Evolutionary conservation across 1,140 invertebrate species (phyloP).

Genomic region (Zaprionus kolodkinae): DNA sequence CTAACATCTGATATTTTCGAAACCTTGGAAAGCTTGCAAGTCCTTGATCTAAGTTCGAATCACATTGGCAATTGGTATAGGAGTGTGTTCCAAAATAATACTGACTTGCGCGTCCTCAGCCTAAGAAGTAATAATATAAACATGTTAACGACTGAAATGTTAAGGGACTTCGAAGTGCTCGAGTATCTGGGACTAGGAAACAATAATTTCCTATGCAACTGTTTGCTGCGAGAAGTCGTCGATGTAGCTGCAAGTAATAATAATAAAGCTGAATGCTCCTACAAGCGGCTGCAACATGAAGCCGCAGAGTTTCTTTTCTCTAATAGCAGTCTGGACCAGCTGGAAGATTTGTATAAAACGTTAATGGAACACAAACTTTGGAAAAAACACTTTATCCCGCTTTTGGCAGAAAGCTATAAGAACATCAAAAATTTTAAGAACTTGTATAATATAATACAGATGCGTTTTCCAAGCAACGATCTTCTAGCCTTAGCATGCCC

Average conservation of each 20-base stretch:
- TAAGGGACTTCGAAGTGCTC: conserved; percentile 81
- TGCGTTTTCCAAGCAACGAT: conserved; percentile 40
- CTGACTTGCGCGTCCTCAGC: conserved; percentile 82
- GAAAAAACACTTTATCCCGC: conserved; percentile 52
- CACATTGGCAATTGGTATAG: conserved; percentile 85
- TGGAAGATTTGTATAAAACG: not conserved
- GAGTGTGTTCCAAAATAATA: conserved; percentile 78
- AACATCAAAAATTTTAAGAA: conserved; percentile 56
- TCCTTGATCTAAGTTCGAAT: conserved; percentile 85
- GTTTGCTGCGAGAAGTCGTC: conserved; percentile 84
- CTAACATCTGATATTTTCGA: conserved; percentile 61
- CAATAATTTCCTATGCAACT: conserved; percentile 86
- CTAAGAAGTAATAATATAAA: conserved; percentile 86
- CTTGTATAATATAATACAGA: conserved; percentile 48
- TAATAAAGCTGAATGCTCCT: conserved; percentile 61
- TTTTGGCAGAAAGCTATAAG: conserved; percentile 49
- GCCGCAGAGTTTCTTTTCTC: not conserved
- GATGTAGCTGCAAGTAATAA: conserved; percentile 81
- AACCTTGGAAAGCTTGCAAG: conserved; percentile 81
- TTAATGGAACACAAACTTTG: conserved; percentile 48
- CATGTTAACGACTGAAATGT: conserved; percentile 85
- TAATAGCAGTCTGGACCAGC: conserved; percentile 25
- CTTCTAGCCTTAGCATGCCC: conserved; percentile 32
- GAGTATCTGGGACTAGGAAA: conserved; percentile 83
- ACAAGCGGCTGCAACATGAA: conserved; percentile 32